A percentile compares a stretch with the other conserved stretches of the same genome.
These are phyloP conservation scores for Oxytorus armatus DNA, from an alignment of 2,888 invertebrate species.

Conservation along the genomic window DNA sequence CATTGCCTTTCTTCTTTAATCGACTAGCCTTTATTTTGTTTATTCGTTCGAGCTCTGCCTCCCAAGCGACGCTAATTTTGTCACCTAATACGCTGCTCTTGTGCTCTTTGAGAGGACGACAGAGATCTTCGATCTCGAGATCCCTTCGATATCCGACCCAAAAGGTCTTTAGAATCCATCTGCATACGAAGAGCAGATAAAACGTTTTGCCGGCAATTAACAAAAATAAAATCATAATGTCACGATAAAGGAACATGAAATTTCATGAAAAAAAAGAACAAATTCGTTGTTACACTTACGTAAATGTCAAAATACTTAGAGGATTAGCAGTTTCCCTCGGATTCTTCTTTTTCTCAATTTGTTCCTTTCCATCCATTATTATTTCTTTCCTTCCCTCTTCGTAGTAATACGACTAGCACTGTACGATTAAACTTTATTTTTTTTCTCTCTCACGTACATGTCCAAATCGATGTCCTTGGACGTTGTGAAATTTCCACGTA, in stretches of 20 bases:
- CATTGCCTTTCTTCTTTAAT: slow-evolving; percentile 42
- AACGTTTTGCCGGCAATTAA: too few relatives aligned
- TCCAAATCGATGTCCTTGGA: slow-evolving; percentile 41
- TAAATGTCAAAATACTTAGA: slow-evolving; percentile 86
- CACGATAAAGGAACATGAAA: neutral
- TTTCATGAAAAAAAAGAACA: too few relatives aligned
- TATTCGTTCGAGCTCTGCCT: slow-evolving; percentile 84
- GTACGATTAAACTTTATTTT: slow-evolving; percentile 26
- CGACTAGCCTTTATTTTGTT: slow-evolving; percentile 64
- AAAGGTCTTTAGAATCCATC: slow-evolving; percentile 90
- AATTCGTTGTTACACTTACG: slow-evolving; percentile 82
- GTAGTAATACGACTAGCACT: slow-evolving; percentile 8
- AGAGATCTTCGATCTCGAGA: slow-evolving; percentile 88
- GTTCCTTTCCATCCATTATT: slow-evolving; percentile 80
- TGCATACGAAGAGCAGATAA: too few relatives aligned
- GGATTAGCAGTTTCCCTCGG: slow-evolving; percentile 86
- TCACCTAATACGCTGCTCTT: slow-evolving; percentile 88
- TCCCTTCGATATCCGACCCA: slow-evolving; percentile 89
- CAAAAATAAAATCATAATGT: too few relatives aligned
- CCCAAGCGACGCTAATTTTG: slow-evolving; percentile 88
- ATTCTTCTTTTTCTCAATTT: slow-evolving; percentile 82
- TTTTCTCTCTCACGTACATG: slow-evolving; percentile 33
- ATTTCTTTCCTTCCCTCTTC: neutral
- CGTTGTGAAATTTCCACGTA: slow-evolving; percentile 12
- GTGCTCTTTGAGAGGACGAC: slow-evolving; percentile 89